Base-by-base conservation (phyloP, 1,140 invertebrate species). In the Luehdorfia chinensis region DNA sequence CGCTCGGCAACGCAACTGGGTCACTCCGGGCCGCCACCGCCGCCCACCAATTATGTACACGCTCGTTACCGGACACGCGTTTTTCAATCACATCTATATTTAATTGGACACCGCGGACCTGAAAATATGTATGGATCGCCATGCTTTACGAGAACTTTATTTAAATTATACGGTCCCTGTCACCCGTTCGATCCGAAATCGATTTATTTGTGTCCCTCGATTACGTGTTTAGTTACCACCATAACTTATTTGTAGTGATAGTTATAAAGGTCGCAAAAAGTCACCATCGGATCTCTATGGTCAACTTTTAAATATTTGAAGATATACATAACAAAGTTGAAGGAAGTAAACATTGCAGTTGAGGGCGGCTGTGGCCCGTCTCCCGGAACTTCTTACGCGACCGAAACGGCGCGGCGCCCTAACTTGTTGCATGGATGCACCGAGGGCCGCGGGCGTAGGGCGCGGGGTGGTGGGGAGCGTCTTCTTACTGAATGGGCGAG, bases 81-180 rank as follows among this genome's bases (percentile, higher is more conserved):
- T 85, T 85, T 85, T 85, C 79, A 85, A 85, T 85, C 81, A 84
- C 79, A 85, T 85, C 79, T 79, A 85, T 85, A 85, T 84, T 85
- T 85, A 85, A 85, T 85, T 85, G 81, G 79, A 73, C 75, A 78
- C 77, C 78, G 72, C 74, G 65, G 69, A 71, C 70, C 76, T 68
- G 70, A 70, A 81, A 83, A 83, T 80, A 74, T 85, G 69, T 83
- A 69, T 71, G 66, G 66, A 75, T 65, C 64, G 63, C 65, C 65
- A 68, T 74, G 68, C 75, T 81, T 77, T 73, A 75, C 62, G 59
- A 62, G 61, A 69, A 71, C 58, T 77, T 68, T 77, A 76, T 79
- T 79, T 75, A 65, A 67, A 70, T 69, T 74, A 59, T 55, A 46
- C 44, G 47, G 47, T 62, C 50, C 54, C 48, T 44, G 39, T 52